A percentile compares a stretch with the other conserved stretches of the same genome.
Conservation (phyloP, 2,113 vertebrate genomes). For the Corvus hawaiiensis region DNA sequence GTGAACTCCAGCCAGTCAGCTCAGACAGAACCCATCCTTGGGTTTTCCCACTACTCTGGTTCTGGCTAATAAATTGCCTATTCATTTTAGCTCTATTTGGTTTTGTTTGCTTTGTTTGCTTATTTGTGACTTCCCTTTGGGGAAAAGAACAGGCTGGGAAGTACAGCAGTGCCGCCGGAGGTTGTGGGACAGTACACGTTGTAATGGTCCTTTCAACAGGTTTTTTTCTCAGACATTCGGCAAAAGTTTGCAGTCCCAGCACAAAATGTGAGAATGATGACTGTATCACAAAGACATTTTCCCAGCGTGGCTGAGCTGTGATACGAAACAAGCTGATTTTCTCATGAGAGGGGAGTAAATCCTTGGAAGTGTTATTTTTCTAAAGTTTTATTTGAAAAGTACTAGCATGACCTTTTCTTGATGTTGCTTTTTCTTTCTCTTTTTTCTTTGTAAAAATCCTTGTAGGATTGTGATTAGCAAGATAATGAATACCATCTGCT, state of each 20-base stretch:
- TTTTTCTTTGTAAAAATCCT: conserved; percentile 47
- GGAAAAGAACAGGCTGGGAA: background rate
- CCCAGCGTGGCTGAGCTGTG: conserved; percentile 11
- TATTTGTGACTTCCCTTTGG: conserved; percentile 51
- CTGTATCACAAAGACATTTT: conserved; percentile 48
- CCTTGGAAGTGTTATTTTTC: conserved; percentile 53
- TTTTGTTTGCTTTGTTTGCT: background rate
- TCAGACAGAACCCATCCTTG: background rate
- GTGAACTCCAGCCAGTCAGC: background rate
- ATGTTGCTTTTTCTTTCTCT: conserved; percentile 47
- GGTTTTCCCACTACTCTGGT: background rate
- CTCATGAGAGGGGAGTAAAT: conserved; percentile 41
- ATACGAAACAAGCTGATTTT: conserved; percentile 52
- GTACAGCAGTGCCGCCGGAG: background rate
- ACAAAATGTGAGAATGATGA: conserved; percentile 44
- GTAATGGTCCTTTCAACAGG: background rate
- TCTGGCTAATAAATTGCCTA: background rate
- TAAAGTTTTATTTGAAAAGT: conserved; percentile 69
- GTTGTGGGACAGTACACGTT: background rate
- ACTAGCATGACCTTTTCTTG: conserved; percentile 63
- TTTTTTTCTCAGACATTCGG: background rate
- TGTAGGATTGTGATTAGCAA: conserved; percentile 73
- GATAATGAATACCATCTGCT: conserved; percentile 78
- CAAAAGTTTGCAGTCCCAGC: background rate
- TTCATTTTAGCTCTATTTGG: background rate